Conservation (phyloP, 2,888 invertebrate species). For the Synergus itoensis region DNA sequence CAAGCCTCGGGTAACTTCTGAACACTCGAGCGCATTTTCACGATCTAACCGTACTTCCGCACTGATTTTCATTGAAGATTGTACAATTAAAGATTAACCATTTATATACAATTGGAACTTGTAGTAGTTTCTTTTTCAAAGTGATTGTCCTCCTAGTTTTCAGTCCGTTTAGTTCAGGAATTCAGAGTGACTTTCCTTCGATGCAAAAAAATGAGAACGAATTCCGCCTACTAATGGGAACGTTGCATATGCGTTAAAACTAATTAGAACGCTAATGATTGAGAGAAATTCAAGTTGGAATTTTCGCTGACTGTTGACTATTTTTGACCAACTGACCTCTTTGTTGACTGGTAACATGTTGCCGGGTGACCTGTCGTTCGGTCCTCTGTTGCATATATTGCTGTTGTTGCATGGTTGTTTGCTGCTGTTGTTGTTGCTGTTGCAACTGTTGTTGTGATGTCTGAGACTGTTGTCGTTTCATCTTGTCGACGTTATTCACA, state of each 20-base stretch:
- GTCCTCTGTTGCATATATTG: conserved; percentile 82
- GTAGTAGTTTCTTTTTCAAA: neutral
- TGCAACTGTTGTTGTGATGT: conserved; percentile 80
- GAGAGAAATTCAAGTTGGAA: neutral
- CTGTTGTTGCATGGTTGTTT: conserved; percentile 74
- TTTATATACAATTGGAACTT: neutral
- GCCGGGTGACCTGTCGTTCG: conserved; percentile 88
- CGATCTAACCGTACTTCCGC: conserved; percentile 60
- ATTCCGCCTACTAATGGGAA: neutral
- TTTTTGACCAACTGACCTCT: conserved; percentile 81
- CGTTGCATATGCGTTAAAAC: neutral
- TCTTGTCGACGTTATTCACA: conserved; percentile 78
- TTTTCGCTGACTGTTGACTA: neutral
- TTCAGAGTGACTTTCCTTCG: neutral
- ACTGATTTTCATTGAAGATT: conserved; percentile 52
- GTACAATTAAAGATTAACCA: neutral
- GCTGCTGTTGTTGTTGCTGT: conserved; percentile 77
- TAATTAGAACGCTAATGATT: neutral
- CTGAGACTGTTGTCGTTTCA: conserved; percentile 86
- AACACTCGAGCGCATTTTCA: conserved; percentile 56
- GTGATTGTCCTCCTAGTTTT: neutral
- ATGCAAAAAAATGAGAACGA: neutral
- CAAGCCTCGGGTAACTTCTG: conserved; percentile 26
- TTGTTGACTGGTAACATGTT: conserved; percentile 87
- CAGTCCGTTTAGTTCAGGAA: neutral